A percentile compares a stretch with the other conserved stretches of the same genome.
Conservation (phyloP, 2,113 vertebrate species). For the Callionymus lyra region DNA sequence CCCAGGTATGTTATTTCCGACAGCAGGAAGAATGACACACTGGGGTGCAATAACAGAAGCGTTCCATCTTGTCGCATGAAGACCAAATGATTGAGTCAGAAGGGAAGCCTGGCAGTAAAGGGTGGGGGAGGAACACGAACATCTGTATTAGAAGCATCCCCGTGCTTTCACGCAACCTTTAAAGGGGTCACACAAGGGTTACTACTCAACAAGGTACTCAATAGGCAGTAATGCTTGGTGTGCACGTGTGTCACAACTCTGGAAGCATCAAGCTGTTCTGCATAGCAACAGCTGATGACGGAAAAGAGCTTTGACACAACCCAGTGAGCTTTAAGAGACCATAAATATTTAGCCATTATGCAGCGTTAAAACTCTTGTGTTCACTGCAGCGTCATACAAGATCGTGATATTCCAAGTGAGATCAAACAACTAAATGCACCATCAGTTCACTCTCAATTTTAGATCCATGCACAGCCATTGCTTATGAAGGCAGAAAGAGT, state of each 20-base stretch:
- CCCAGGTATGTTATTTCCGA: too few species aligned
- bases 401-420: too few species aligned
- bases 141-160: constrained; percentile 22
- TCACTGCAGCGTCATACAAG: too few species aligned
- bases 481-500: too few species aligned
- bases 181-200: constrained; percentile 42
- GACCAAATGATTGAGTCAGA: neutral
- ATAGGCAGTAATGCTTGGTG: constrained; percentile 31
- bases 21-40: too few species aligned
- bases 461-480: too few species aligned
- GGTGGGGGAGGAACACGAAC: constrained; percentile 2
- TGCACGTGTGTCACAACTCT: constrained; percentile 6
- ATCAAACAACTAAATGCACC: too few species aligned
- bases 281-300: constrained; percentile 41
- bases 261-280: constrained; percentile 21
- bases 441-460: too few species aligned
- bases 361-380: too few species aligned
- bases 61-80: neutral
- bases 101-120: neutral
- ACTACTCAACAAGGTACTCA: constrained; percentile 37
- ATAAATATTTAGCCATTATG: too few species aligned
- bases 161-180: constrained; percentile 13
- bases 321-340: constrained; percentile 11
- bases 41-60: neutral
- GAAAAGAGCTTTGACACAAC: constrained; percentile 26